phyloP scores from a whole-genome alignment of 2,113 vertebrate species.

The Cyphomyrus discorhynchus region DNA sequence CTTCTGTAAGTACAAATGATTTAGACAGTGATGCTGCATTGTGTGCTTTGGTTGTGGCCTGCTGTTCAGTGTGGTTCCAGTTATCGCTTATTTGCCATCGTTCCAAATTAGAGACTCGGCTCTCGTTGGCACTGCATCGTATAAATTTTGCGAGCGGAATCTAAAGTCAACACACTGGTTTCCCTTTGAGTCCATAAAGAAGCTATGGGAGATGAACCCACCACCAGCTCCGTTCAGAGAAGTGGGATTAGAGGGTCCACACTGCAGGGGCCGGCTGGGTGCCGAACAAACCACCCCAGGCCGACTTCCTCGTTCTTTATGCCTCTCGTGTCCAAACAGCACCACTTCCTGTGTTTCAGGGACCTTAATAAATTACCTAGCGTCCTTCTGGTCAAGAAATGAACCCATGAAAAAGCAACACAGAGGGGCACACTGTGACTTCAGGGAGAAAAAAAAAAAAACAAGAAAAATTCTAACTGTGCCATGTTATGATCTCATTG shows the following conservation, averaged over 20 bases:
- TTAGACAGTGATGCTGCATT: background rate
- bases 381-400: slow-evolving; percentile 14
- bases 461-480: slow-evolving; percentile 29
- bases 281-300: background rate
- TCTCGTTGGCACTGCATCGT: background rate
- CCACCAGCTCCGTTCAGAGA: background rate
- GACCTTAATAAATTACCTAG: slow-evolving; percentile 14
- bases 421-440: slow-evolving; percentile 13
- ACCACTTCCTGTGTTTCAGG: slow-evolving; percentile 1
- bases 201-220: background rate
- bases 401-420: background rate
- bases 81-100: background rate
- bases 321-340: background rate
- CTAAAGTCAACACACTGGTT: background rate
- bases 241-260: background rate
- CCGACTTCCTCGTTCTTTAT: background rate
- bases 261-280: background rate
- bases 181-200: background rate
- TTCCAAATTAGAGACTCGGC: background rate
- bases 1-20: background rate
- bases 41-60: background rate
- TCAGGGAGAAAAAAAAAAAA: slow-evolving; percentile 4
- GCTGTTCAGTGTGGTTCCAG: background rate
- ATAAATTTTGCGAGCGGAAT: background rate
- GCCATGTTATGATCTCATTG: slow-evolving; percentile 40